A percentile compares a stretch with the other conserved stretches of the same genome.
Evolutionary conservation across 1,140 invertebrate species (phyloP).

Genomic region (Venturia canescens): DNA sequence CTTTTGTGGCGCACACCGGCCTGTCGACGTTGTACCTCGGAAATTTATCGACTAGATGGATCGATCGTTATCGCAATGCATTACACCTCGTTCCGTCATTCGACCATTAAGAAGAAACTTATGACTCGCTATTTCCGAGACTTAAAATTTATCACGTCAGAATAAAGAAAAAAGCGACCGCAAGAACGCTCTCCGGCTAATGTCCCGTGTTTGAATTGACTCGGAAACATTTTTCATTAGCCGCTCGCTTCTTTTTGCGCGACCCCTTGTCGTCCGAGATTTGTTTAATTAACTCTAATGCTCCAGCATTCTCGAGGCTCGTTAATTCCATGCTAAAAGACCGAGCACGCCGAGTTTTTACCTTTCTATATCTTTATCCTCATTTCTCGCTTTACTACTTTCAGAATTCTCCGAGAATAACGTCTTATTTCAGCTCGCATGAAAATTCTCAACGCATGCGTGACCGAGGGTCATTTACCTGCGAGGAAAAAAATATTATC

Average conservation of each 20-base stretch:
- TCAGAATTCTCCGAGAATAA: background rate
- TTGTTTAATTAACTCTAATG: slow-evolving; percentile 66
- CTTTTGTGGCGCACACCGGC: background rate
- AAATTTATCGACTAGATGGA: background rate
- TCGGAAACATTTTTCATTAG: background rate
- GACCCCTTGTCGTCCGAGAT: slow-evolving; percentile 51
- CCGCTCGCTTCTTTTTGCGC: background rate
- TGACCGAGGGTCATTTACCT: background rate
- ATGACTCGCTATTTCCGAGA: too few species aligned
- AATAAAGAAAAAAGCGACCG: too few species aligned
- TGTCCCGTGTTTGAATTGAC: too few species aligned
- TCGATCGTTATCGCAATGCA: slow-evolving; percentile 8
- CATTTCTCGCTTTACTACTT: background rate
- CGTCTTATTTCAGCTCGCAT: background rate
- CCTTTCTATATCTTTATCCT: background rate
- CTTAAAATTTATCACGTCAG: too few species aligned
- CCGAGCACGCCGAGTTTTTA: slow-evolving; percentile 6
- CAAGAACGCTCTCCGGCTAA: too few species aligned
- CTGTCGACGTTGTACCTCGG: background rate
- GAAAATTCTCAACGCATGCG: background rate
- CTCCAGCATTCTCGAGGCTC: slow-evolving; percentile 50
- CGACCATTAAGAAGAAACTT: background rate
- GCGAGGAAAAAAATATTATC: background rate
- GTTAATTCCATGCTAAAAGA: slow-evolving; percentile 47
- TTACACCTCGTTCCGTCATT: slow-evolving; percentile 2